A percentile compares a stretch with the other conserved stretches of the same genome.
These are phyloP conservation scores for Etia nguti DNA, from an alignment of 2,113 vertebrate genomes.

Conservation along the genomic window DNA sequence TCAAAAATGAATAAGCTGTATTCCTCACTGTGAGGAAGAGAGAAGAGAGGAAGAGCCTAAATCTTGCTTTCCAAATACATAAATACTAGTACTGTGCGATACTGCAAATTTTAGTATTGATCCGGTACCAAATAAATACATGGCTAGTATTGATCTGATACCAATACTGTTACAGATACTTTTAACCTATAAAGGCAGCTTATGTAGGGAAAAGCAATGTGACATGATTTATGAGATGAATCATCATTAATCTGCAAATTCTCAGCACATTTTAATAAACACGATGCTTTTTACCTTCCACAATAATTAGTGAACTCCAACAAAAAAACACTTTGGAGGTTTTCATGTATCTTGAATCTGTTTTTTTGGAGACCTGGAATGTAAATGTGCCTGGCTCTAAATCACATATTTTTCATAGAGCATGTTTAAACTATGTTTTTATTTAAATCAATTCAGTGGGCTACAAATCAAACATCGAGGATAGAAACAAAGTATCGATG, in stretches of 20 bases:
- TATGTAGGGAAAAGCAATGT: neutral
- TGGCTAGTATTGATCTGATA: neutral
- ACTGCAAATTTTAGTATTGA: neutral
- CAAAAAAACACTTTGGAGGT: neutral
- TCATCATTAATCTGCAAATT: neutral
- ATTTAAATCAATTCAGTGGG: neutral
- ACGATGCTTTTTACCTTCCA: neutral
- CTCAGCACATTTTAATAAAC: neutral
- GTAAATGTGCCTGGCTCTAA: neutral
- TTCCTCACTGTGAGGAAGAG: neutral
- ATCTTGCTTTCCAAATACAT: neutral
- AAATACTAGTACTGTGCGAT: neutral
- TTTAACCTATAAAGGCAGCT: neutral
- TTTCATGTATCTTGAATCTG: neutral
- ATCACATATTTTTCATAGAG: neutral
- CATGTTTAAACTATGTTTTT: neutral
- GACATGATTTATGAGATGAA: neutral
- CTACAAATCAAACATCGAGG: neutral
- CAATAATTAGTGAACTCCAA: neutral
- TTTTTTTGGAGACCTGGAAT: neutral
- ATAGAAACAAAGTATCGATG: neutral
- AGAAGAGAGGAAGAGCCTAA: neutral
- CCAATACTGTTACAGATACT: neutral
- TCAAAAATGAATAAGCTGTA: neutral
- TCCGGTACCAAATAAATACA: neutral